A percentile compares a stretch with the other conserved stretches of the same genome.
Evolutionary conservation across 2,797 vertebrate genomes (phyloP).

Genomic region (Selene dorsalis): DNA sequence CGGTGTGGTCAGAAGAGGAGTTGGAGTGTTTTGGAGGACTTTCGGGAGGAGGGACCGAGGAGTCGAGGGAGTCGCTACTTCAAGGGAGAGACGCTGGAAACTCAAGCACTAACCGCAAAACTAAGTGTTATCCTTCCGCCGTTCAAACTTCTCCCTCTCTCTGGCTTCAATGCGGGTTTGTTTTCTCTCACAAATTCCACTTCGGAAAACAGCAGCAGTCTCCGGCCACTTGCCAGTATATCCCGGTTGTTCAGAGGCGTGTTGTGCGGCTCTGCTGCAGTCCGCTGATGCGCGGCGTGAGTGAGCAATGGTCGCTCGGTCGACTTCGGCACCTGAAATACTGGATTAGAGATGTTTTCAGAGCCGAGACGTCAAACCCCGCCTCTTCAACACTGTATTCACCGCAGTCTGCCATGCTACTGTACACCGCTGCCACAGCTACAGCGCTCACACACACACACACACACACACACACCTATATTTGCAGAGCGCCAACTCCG

Average conservation of each 20-base stretch:
- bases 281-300: slow-evolving; percentile 67
- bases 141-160: slow-evolving; percentile 57
- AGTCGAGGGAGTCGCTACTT: slow-evolving; percentile 27
- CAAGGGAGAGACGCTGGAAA: slow-evolving; percentile 33
- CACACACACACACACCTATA: slow-evolving; percentile 21
- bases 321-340: slow-evolving; percentile 85
- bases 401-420: slow-evolving; percentile 82
- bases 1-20: slow-evolving; percentile 7
- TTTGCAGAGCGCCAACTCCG: slow-evolving; percentile 62
- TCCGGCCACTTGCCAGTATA: slow-evolving; percentile 52
- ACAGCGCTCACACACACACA: slow-evolving; percentile 14
- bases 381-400: slow-evolving; percentile 81
- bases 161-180: background rate
- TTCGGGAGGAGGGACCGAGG: slow-evolving; percentile 41
- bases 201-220: slow-evolving; percentile 21
- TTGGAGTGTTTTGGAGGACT: slow-evolving; percentile 47
- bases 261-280: slow-evolving; percentile 49
- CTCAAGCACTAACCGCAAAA: slow-evolving; percentile 19
- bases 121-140: slow-evolving; percentile 15
- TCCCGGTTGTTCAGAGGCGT: slow-evolving; percentile 36
- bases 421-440: slow-evolving; percentile 65
- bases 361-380: slow-evolving; percentile 83
- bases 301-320: slow-evolving; percentile 68
- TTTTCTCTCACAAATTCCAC: slow-evolving; percentile 16
- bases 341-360: slow-evolving; percentile 85